These are phyloP conservation scores for Drosophila melanica DNA, from an alignment of 1,140 invertebrate species.

Conservation along the genomic window DNA sequence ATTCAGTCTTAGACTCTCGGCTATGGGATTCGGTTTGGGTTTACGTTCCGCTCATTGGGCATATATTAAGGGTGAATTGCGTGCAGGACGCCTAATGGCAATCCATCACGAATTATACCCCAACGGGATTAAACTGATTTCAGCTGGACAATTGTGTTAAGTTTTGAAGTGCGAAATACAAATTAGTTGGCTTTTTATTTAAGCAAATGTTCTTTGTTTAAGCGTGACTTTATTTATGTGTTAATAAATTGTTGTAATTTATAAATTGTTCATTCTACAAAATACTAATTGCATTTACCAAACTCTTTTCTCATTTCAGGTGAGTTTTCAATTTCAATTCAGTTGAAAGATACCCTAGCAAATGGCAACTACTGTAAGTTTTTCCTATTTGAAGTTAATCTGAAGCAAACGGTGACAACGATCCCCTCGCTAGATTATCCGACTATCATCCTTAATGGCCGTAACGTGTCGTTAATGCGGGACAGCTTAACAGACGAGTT, in stretches of 20 bases:
- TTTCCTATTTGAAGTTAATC: constrained; percentile 12
- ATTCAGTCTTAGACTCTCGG: constrained; percentile 16
- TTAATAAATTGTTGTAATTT: no score
- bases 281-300: constrained; percentile 15
- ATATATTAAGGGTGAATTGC: constrained; percentile 46
- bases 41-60: constrained; percentile 17
- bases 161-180: constrained; percentile 1
- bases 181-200: constrained; percentile 1
- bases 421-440: no score
- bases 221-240: no score
- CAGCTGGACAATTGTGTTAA: constrained; percentile 2
- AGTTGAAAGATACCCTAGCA: constrained; percentile 11
- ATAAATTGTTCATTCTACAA: neutral
- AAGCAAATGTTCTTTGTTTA: neutral
- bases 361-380: constrained; percentile 70
- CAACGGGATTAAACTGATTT: constrained; percentile 29
- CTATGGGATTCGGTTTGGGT: neutral
- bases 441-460: no score
- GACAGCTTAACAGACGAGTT: constrained; percentile 1
- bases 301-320: constrained; percentile 56
- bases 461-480: constrained; percentile 1
- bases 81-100: constrained; percentile 18
- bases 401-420: constrained; percentile 10
- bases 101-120: constrained; percentile 34
- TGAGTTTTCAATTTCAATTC: constrained; percentile 51